Base-by-base conservation (phyloP, 1,140 invertebrate species). In the Laupala kohalensis region DNA sequence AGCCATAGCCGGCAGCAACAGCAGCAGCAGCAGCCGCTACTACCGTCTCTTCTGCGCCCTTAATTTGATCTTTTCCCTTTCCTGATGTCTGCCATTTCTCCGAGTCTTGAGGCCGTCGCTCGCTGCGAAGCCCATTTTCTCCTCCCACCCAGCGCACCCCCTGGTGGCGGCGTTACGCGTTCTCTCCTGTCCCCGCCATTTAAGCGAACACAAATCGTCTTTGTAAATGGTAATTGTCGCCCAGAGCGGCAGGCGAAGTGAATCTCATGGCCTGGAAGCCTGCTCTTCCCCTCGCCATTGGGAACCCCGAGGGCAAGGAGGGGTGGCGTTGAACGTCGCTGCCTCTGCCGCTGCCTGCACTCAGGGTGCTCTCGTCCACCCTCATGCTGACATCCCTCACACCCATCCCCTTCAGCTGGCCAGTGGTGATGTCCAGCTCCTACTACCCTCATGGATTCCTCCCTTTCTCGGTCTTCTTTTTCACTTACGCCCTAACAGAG, bases 181-280 rank as follows among this genome's bases (percentile, higher is more conserved):
- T 63, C 53, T 25, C 15, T 71, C 29, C 64, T 71, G 72, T 73
- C 69, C 73, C 62, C 67, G 65, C 70, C 64, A 29, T 69, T 75
- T 74, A 68, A 64, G 70, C 64, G 26, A 53, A 64, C 71, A 67
- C 69, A 69, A 72, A 74, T 73, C 69, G 71, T 73, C 73, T 73
- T 73, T 73, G 74, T 71, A 72, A 74, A 72, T 72, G 73, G 71
- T 74, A 75, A 71, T 71, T 71, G 71, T 71, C 71, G 66, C 71
- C 71, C 27, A 24, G 37, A 67, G 64, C 64, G 64, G 71, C 71
- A 70, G 71, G 71, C 64, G 64, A 71, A 71, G 71, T 71, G 71
- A 71, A 71, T 71, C 71, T 67, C 71, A 63, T 70, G 69, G 69
- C 63, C 29, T 70, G 67, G 67, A 68, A 68, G 27, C 27, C 27